Evolutionary conservation across 2,113 vertebrate species (phyloP).

Genomic region (Oenanthe oenanthe): DNA sequence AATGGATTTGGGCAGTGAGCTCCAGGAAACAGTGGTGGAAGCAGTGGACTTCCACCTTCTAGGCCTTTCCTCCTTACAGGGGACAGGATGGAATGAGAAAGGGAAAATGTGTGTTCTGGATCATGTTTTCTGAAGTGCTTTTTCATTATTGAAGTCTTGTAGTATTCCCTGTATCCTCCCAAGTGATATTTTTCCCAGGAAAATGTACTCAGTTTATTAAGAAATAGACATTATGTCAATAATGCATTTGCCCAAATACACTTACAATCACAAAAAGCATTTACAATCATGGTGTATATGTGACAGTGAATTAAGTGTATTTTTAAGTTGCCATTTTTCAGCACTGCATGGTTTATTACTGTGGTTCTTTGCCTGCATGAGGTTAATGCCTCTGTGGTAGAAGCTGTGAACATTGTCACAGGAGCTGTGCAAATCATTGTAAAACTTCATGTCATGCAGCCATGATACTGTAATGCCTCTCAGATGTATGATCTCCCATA

Average conservation of each 20-base stretch:
- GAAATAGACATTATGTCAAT: neutral
- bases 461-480: neutral
- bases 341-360: neutral
- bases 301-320: neutral
- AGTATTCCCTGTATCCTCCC: neutral
- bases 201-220: neutral
- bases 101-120: neutral
- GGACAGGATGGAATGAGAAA: fast-evolving
- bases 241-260: neutral
- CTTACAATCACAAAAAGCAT: neutral
- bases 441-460: neutral
- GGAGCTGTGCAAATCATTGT: neutral
- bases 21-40: neutral
- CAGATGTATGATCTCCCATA: neutral
- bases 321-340: neutral
- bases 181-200: neutral
- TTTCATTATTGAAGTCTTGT: neutral
- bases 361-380: neutral
- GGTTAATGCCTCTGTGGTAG: neutral
- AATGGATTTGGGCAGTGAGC: neutral
- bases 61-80: neutral
- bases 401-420: neutral
- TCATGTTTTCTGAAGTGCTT: neutral
- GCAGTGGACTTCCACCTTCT: neutral
- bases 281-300: neutral